Evolutionary conservation across 1,140 invertebrate genomes (phyloP).

Genomic region (Drosophila cardini): DNA sequence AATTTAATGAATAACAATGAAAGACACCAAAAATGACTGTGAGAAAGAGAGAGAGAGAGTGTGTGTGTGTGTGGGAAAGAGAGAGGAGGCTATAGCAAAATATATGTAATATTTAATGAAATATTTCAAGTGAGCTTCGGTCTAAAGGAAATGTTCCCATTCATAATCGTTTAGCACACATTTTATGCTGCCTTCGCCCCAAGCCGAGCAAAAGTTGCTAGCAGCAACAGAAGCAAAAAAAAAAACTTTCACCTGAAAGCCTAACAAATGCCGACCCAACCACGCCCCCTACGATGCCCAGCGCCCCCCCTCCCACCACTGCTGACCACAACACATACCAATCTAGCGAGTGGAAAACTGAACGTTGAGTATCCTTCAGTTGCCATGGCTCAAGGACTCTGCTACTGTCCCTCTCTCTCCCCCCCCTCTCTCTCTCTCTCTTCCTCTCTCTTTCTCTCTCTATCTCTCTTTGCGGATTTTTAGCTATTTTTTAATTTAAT

Average conservation of each 20-base stretch:
- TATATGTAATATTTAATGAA: constrained; percentile 32
- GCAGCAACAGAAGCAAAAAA: constrained; percentile 27
- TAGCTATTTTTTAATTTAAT: constrained; percentile 53
- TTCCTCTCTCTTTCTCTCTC: neutral
- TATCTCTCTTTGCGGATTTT: constrained; percentile 15
- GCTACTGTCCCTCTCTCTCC: too few species aligned
- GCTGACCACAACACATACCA: constrained; percentile 20
- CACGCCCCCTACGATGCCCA: neutral
- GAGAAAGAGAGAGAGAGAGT: neutral
- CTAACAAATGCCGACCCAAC: constrained; percentile 23
- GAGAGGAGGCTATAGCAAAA: neutral
- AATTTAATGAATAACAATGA: constrained; percentile 4
- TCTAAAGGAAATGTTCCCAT: constrained; percentile 23
- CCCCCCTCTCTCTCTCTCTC: neutral
- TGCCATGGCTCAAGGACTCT: constrained; percentile 10
- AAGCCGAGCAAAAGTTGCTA: constrained; percentile 2
- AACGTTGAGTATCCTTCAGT: constrained; percentile 28
- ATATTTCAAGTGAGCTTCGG: constrained; percentile 23
- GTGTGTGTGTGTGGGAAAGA: neutral
- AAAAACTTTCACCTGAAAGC: constrained; percentile 39
- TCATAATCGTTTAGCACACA: constrained; percentile 53
- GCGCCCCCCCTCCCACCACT: too few species aligned
- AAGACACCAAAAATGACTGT: neutral
- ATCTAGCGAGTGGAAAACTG: neutral
- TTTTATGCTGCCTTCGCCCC: constrained; percentile 14